These are phyloP conservation scores for Camelus bactrianus DNA, from an alignment of 2,113 vertebrate genomes.

Conservation along the genomic window DNA sequence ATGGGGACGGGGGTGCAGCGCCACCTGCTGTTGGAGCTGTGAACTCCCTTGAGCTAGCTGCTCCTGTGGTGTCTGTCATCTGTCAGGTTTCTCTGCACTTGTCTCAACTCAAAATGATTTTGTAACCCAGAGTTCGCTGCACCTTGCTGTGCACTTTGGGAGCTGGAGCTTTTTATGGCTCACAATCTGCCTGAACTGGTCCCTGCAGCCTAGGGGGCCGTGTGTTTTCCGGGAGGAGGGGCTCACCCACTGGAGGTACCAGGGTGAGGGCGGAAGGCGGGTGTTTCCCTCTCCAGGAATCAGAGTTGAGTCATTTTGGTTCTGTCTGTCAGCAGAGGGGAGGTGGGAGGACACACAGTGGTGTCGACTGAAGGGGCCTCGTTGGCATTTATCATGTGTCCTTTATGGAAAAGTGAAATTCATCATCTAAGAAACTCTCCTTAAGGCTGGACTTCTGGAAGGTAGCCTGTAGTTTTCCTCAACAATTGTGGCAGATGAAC, in stretches of 20 bases:
- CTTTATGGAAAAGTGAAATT: not conserved
- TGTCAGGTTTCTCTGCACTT: not conserved
- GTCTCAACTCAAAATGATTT: not conserved
- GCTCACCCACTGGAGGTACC: not conserved
- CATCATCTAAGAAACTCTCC: not conserved
- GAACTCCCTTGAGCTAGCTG: rapidly evolving
- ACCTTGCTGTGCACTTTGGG: rapidly evolving
- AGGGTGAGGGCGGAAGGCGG: not conserved
- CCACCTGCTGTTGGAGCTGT: conserved; percentile 35
- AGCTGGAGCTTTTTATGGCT: not conserved
- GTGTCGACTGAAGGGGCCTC: not conserved
- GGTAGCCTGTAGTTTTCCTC: not conserved
- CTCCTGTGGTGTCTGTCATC: not conserved
- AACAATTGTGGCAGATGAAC: not conserved
- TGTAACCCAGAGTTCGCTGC: rapidly evolving
- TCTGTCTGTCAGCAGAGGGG: not conserved
- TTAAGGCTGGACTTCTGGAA: not conserved
- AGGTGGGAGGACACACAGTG: rapidly evolving
- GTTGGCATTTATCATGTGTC: not conserved
- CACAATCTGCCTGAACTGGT: not conserved
- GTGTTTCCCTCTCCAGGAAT: not conserved
- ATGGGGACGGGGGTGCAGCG: not conserved
- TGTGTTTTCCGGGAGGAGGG: not conserved
- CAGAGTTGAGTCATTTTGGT: not conserved
- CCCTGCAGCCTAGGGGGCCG: not conserved